Evolutionary conservation across 2,888 invertebrate species (phyloP).

Genomic region (Oxycera nigricornis): DNA sequence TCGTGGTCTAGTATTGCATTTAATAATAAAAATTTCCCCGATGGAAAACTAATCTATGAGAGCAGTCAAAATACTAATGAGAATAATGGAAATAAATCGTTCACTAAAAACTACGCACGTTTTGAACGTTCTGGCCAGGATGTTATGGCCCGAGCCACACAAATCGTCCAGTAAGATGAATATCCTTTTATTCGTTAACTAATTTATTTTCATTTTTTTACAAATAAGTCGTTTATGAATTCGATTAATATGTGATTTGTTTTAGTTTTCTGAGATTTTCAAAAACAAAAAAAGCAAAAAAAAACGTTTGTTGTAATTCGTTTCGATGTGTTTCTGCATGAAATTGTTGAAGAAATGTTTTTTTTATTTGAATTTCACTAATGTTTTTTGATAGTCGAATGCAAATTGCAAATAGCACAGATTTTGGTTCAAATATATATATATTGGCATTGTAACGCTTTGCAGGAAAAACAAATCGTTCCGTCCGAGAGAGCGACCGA

Average conservation of each 20-base stretch:
- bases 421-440: background rate
- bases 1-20: conserved; percentile 54
- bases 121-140: conserved; percentile 64
- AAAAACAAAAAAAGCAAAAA: background rate
- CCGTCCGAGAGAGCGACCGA: conserved; percentile 83
- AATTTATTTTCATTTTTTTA: conserved; percentile 46
- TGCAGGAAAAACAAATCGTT: conserved; percentile 94
- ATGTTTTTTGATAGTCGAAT: background rate
- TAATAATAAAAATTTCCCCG: conserved; percentile 54
- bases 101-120: conserved; percentile 50
- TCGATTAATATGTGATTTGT: conserved; percentile 37
- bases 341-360: conserved; percentile 22
- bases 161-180: conserved; percentile 83
- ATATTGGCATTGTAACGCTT: too few relatives aligned
- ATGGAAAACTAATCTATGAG: conserved; percentile 52
- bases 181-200: conserved; percentile 47
- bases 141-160: conserved; percentile 85
- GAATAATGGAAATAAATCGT: conserved; percentile 51
- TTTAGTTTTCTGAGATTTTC: conserved; percentile 6
- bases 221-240: conserved; percentile 12
- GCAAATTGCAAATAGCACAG: background rate
- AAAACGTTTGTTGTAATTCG: background rate
- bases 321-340: conserved; percentile 27
- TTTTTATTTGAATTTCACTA: conserved; percentile 1
- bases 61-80: conserved; percentile 51